Conservation (phyloP, 1,140 invertebrate genomes). For the Temnothorax longispinosus region DNA sequence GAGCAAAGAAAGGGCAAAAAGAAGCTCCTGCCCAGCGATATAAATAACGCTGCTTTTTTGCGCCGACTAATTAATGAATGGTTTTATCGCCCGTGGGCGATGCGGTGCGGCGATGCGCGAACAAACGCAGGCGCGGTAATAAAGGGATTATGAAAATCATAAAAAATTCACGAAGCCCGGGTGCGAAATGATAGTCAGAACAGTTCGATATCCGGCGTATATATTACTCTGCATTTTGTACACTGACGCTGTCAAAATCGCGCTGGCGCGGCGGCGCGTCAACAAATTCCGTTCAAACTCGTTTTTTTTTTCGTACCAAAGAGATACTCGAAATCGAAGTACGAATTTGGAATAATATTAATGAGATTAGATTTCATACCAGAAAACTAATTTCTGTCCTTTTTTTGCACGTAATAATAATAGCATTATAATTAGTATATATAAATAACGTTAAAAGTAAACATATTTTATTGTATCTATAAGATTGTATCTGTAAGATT, state of each 20-base stretch:
- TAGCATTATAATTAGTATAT: neutral
- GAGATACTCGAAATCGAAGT: neutral
- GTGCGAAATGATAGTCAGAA: conserved; percentile 4
- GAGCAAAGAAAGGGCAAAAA: neutral
- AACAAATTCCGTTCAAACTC: neutral
- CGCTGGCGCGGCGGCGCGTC: neutral
- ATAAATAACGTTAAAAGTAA: neutral
- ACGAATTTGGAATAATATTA: neutral
- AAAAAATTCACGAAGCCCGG: neutral
- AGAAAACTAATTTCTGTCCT: neutral
- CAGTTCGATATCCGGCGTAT: neutral
- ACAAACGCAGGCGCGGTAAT: conserved; percentile 13
- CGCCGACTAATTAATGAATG: conserved; percentile 40
- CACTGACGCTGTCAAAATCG: conserved; percentile 4
- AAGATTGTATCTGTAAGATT: neutral
- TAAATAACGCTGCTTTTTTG: conserved; percentile 48
- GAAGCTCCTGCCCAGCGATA: neutral
- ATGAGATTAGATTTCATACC: too few relatives aligned
- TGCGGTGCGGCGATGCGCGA: neutral
- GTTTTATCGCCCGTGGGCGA: conserved; percentile 21
- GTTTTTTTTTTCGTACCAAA: neutral
- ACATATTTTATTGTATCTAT: neutral
- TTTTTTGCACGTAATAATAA: neutral
- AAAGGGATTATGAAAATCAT: conserved; percentile 48
- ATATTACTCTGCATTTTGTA: neutral